phyloP scores from a whole-genome alignment of 1,140 invertebrate genomes.

The Cotesia typhae region DNA sequence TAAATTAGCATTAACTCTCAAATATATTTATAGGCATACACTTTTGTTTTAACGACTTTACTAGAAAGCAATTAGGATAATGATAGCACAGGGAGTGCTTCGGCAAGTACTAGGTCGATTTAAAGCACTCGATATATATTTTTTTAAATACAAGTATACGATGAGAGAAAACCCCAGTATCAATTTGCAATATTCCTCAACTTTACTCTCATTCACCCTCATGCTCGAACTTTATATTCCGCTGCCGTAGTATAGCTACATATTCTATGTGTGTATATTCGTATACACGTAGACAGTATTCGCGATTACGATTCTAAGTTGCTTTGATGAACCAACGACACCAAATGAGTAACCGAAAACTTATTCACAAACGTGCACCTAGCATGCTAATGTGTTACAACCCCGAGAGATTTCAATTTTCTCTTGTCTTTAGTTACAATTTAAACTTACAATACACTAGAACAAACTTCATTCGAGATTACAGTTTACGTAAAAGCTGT shows the following conservation, averaged over 20 bases:
- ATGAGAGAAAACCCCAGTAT: conserved; percentile 1
- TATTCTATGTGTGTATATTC: background rate
- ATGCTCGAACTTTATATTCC: background rate
- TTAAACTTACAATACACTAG: no score
- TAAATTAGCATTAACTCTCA: background rate
- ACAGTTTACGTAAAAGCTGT: no score
- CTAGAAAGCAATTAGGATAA: conserved; percentile 35
- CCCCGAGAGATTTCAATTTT: conserved; percentile 10
- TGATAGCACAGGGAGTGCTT: conserved; percentile 29
- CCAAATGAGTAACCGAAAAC: background rate
- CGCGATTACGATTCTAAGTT: background rate
- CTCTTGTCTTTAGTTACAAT: no score
- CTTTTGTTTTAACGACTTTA: conserved; percentile 29
- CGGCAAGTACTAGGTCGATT: conserved; percentile 29
- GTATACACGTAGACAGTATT: background rate
- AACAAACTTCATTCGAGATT: no score
- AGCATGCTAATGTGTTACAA: conserved; percentile 20
- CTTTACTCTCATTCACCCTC: background rate
- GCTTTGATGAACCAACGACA: conserved; percentile 21
- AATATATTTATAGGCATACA: conserved; percentile 11
- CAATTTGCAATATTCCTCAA: background rate
- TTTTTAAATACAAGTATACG: no score
- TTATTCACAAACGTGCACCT: conserved; percentile 11
- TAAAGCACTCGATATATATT: conserved; percentile 2
- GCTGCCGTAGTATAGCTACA: background rate